Base-by-base conservation (phyloP, 2,888 invertebrate species). In the Elmis aenea region DNA sequence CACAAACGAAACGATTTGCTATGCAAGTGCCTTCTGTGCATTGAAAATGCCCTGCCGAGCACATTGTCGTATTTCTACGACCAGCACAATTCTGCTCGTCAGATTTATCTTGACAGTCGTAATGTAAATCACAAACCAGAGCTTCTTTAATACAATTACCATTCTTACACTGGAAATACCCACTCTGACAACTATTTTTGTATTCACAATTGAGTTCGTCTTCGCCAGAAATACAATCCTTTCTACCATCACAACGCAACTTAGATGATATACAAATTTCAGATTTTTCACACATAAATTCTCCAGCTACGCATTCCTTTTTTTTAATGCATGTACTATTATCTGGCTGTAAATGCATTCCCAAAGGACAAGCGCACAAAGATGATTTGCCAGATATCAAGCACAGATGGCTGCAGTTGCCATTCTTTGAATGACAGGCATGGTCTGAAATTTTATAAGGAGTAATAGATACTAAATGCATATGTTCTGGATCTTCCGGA, bases 321-420 rank as follows among this genome's bases (percentile, higher is more conserved):
- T 72, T 48, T 41, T 70, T 67, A 2, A 67, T 62, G 51, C 90
- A 91, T 0, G 73, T 77, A 14, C 61, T 66, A 15, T 72, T 73
- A 12, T 76, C 73, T 0, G 59, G 52, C 1, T 61, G 62, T 6
- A 83, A 66, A 1, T 72, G 60, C 58, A 79, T 72, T 0, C 83
- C 83, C 0, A 76, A 63, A 0, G 90, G 85, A 58, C 92, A 92
- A 2, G 69, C 66, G 48, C 79, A 79, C 2, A 63, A 54, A 53
- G 50, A 35, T 1, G 46, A 21, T 32, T 57, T 59, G 3, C 48
- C 50, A 5, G 64, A 58, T 36, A 79, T 73, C 2, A 85, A 73
- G 55, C 90, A 90, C 5, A 88, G 64, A 58, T 87, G 83, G 2
- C 83, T 80, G 54, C 90, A 90, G 1, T 77, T 76, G 21, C 79